Conservation (phyloP, 2,888 invertebrate species). For the Athalia rosae region DNA sequence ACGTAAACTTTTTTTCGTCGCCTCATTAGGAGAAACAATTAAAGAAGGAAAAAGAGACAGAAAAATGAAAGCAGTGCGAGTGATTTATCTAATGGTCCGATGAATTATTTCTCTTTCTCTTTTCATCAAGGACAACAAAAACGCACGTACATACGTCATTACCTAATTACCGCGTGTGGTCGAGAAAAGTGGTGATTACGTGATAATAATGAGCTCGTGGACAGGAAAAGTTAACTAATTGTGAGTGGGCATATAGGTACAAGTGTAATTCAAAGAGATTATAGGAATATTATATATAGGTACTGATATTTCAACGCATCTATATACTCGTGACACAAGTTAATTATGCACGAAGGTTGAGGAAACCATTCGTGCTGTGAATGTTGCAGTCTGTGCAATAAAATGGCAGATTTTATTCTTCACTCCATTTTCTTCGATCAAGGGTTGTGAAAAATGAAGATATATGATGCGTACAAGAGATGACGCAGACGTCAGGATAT, state of each 20-base stretch:
- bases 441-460: background rate
- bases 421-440: background rate
- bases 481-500: background rate
- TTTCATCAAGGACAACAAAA: slow-evolving; percentile 8
- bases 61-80: background rate
- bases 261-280: too few species aligned
- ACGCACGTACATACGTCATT: background rate
- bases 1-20: too few species aligned
- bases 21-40: background rate
- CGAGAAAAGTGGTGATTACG: slow-evolving; percentile 29
- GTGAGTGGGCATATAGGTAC: background rate
- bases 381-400: slow-evolving; percentile 32
- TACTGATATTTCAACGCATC: background rate
- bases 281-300: too few species aligned
- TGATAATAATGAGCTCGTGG: background rate
- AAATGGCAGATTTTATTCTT: slow-evolving; percentile 12
- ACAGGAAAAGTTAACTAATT: background rate
- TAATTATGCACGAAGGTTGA: slow-evolving; percentile 6
- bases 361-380: slow-evolving; percentile 35
- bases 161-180: slow-evolving; percentile 5
- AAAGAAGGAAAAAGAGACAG: background rate
- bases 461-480: background rate
- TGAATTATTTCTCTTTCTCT: background rate
- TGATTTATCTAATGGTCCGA: background rate
- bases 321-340: slow-evolving; percentile 23